Evolutionary conservation across 2,113 vertebrate species (phyloP), one percentile per base, ranked within the genome.

Genomic region (Butastur rufipennis): DNA sequence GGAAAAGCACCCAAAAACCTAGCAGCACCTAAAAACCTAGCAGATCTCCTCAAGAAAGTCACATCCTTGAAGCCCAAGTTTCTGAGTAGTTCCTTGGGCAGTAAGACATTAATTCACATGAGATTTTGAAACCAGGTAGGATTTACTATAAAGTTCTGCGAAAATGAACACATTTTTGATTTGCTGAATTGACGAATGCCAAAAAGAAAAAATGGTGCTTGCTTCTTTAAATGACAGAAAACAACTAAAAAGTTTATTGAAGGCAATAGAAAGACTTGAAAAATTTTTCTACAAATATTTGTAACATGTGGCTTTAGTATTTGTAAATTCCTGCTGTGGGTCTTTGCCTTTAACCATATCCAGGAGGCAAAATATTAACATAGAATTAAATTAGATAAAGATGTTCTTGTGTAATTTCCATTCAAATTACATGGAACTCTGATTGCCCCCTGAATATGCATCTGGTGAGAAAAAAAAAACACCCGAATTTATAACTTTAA

Each of bases 341-440:
- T 67, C 43, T 94, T 95, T 81, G 43, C 63, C 25, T 96, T 93
- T 86, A 88, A 59, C 48, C 8, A 9, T 84, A 94, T 67, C 48
- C 77, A 81, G 58, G 11, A 90, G 59, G 47, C 45, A 96, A 92
- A 96, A 91, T 92, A 93, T 91, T 90, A 86, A 86, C 59, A 72
- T 45, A 66, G 52, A 96, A 95, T 91, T 95, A 94, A 88, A 95
- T 91, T 82, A 84, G 59, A 95, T 70, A 62, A 78, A 93, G 73
- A 47, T 17, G 5, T 67, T 91, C 21, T 90, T 80, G 27, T 7
- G 3, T 36, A 67, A 80, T 86, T 66, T 84, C 50, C 20, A 73
- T 95, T 94, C 82, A 96, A 96, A 93, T 90, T 92, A 58, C n/a
- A 77, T 27, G 16, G 66, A 94, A 91, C 31, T 88, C 45, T 47